Conservation (phyloP, 2,113 vertebrate genomes). For the Trichomycterus rosablanca region DNA sequence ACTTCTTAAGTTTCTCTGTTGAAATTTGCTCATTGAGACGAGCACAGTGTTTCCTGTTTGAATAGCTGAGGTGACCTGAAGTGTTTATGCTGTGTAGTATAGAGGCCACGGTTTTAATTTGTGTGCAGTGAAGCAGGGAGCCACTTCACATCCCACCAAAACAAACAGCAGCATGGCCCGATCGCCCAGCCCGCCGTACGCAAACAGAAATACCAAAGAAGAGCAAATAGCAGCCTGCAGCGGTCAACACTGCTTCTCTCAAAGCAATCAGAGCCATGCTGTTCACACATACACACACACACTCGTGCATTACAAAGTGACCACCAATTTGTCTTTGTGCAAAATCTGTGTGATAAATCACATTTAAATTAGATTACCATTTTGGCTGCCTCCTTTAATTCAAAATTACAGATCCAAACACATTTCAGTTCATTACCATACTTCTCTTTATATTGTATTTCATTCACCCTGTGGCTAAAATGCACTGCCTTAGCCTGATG, state of each 20-base stretch:
- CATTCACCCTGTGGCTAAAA: too few species aligned
- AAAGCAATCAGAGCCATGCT: slow-evolving; percentile 26
- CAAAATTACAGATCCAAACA: too few species aligned
- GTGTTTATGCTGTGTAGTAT: neutral
- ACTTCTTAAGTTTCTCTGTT: too few species aligned
- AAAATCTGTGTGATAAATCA: too few species aligned
- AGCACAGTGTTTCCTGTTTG: slow-evolving; percentile 5
- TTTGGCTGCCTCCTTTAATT: too few species aligned
- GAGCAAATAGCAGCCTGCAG: slow-evolving; percentile 33
- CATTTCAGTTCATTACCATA: too few species aligned
- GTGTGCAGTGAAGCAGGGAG: slow-evolving; percentile 2
- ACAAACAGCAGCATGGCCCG: slow-evolving; percentile 34
- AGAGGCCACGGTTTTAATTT: slow-evolving; percentile 36
- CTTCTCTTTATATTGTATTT: too few species aligned
- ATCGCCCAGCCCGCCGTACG: slow-evolving; percentile 26
- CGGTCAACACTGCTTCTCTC: slow-evolving; percentile 33
- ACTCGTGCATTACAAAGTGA: too few species aligned
- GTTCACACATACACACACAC: neutral
- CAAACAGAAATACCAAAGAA: slow-evolving; percentile 32
- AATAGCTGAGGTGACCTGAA: slow-evolving; percentile 3
- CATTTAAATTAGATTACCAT: too few species aligned
- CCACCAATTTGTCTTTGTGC: too few species aligned
- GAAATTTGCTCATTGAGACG: neutral
- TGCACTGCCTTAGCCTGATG: too few species aligned
- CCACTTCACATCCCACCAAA: slow-evolving; percentile 30